Base-by-base conservation (phyloP, 1,140 invertebrate species). In the Scaptomyza pallida region DNA sequence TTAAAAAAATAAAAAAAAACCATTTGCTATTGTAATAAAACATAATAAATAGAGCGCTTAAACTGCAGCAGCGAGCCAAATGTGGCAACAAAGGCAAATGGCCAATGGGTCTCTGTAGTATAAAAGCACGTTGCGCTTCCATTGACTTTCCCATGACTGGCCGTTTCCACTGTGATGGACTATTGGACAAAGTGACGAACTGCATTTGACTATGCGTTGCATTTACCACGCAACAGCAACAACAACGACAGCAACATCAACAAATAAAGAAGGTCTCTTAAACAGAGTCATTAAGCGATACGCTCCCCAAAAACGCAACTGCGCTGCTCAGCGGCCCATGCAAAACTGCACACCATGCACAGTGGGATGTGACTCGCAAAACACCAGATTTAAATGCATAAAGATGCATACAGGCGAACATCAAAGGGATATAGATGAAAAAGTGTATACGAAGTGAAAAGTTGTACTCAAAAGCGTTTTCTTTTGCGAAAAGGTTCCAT, bases 281-380 rank as follows among this genome's bases (percentile, higher is more conserved):
- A 73, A 73, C 50, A 69, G 51, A 72, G 62, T 68, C 70, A 68
- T 75, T 75, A 75, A 75, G 37, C 59, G 41, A 62, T 52, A 69
- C 48, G 61, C 61, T 45, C 26, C 41, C 41, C 51, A 44, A 64
- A n/a, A 64, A 45, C 45, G 41, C 33, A 55, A 57, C 48, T 35
- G 41, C 23, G 35, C 67, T 54, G 50, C 61, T 54, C 68, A 74
- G 48, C 43, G 35, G 56, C 43, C 55, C 56, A 72, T 72, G 69
- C 61, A 75, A 72, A 72, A 30, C n/a, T 21, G 44, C 13, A 37
- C 1, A n/a, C 12, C 30, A 6, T 41, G 54, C 54, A 57, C 54
- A 57, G 54, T 57, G 56, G 56, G 37, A 47, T 13, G 8, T 45
- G 8, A 2, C 37, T 4, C 2, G 2, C 2, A 2, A 21, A 21